These are phyloP conservation scores for Zaprionus lineosus DNA, from an alignment of 2,888 invertebrate species.

Conservation along the genomic window DNA sequence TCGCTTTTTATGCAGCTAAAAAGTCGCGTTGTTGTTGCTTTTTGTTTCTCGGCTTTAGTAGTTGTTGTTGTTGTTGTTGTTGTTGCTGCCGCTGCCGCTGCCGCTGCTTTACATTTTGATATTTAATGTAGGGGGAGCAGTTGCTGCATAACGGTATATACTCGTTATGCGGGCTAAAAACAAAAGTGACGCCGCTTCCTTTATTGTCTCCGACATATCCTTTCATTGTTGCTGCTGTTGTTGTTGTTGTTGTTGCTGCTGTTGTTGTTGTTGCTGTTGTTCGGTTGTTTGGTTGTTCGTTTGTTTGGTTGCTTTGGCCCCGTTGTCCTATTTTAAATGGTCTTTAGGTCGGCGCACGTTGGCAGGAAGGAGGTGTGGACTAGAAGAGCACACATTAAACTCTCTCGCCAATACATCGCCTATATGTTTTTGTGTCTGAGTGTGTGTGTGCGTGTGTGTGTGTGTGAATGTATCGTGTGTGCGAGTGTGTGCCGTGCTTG, in stretches of 20 bases:
- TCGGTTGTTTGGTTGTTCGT: constrained; percentile 18
- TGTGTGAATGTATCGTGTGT: constrained; percentile 1
- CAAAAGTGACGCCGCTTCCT: constrained; percentile 72
- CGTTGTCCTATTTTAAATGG: constrained; percentile 75
- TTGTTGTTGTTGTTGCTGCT: constrained; percentile 18
- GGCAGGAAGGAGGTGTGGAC: not conserved
- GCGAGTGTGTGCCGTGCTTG: constrained; percentile 24
- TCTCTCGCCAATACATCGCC: constrained; percentile 42
- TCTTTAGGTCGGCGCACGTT: constrained; percentile 64
- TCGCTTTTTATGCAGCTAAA: constrained; percentile 20
- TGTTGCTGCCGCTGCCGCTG: constrained; percentile 17
- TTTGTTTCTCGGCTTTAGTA: constrained; percentile 1
- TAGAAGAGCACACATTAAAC: constrained; percentile 67
- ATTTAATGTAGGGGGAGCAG: constrained; percentile 42
- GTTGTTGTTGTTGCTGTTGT: constrained; percentile 26
- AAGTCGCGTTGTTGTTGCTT: constrained; percentile 8
- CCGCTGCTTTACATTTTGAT: constrained; percentile 40
- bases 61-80: constrained; percentile 2
- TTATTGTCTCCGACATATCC: constrained; percentile 75
- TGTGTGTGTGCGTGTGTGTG: constrained; percentile 13
- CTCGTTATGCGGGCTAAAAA: constrained; percentile 71
- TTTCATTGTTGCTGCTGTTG: constrained; percentile 43
- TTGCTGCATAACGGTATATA: constrained; percentile 64
- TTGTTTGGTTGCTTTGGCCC: constrained; percentile 47
- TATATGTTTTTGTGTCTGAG: constrained; percentile 26